Conservation (phyloP, 2,888 invertebrate genomes). For the Synanthedon formicaeformis region DNA sequence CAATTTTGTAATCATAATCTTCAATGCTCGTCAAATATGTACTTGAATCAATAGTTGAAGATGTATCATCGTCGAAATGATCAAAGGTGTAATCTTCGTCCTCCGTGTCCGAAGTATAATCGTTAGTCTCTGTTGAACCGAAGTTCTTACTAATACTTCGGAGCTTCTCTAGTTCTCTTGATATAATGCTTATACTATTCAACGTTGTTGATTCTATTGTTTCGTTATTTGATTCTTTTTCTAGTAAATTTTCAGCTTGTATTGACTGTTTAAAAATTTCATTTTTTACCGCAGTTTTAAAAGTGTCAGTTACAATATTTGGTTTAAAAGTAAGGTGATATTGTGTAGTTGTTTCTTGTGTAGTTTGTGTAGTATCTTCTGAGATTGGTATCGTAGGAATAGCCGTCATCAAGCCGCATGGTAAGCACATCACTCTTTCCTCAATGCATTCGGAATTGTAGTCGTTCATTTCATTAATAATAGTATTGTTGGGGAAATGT, state of each 20-base stretch:
- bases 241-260: conserved; percentile 13
- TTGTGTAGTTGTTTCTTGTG: background rate
- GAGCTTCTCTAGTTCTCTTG: conserved; percentile 25
- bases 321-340: background rate
- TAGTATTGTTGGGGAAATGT: conserved; percentile 19
- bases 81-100: conserved; percentile 21
- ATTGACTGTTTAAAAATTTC: background rate
- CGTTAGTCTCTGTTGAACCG: conserved; percentile 6
- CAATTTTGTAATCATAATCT: conserved; percentile 4
- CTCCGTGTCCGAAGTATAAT: conserved; percentile 13
- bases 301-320: background rate
- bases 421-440: conserved; percentile 33
- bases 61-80: conserved; percentile 6
- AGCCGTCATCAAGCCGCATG: conserved; percentile 4
- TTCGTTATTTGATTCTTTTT: conserved; percentile 7
- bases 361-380: background rate
- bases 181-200: conserved; percentile 12
- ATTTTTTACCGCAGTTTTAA: background rate
- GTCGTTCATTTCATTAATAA: conserved; percentile 18
- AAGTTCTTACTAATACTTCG: conserved; percentile 16
- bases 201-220: conserved; percentile 17
- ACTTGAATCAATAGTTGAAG: conserved; percentile 2
- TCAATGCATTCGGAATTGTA: conserved; percentile 24
- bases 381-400: background rate
- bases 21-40: conserved; percentile 4